A percentile compares a stretch with the other conserved stretches of the same genome.
These are phyloP conservation scores for Grantiella picta DNA, from an alignment of 2,113 vertebrate genomes.

Conservation along the genomic window DNA sequence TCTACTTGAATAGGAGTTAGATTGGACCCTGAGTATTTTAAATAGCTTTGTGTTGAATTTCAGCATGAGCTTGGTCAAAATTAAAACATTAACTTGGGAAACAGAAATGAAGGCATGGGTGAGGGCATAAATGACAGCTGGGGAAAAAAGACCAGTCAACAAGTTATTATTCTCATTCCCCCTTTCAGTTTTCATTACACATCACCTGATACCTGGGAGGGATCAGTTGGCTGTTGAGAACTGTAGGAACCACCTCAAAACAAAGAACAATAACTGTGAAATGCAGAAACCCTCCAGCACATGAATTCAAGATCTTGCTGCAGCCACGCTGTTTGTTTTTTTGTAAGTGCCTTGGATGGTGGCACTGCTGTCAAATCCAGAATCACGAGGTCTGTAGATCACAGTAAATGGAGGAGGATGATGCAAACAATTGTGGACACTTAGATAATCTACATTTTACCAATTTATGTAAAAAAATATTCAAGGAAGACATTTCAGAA, in stretches of 20 bases:
- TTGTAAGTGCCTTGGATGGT: not conserved
- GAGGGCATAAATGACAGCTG: not conserved
- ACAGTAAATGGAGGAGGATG: not conserved
- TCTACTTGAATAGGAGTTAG: not conserved
- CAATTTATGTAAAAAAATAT: not conserved
- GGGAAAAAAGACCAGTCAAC: not conserved
- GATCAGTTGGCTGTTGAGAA: not conserved
- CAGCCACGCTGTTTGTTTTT: not conserved
- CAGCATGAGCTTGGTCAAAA: not conserved
- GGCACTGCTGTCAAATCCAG: not conserved
- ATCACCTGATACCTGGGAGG: not conserved
- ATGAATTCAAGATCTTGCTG: not conserved
- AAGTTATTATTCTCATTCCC: not conserved
- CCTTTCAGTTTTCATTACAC: not conserved
- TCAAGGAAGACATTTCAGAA: not conserved
- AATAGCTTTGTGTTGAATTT: not conserved
- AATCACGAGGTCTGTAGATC: not conserved
- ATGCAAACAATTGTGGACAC: not conserved
- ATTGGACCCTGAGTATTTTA: not conserved
- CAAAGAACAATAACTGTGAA: not conserved
- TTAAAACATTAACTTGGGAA: not conserved
- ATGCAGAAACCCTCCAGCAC: not conserved
- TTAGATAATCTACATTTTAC: not conserved
- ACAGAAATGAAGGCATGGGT: not conserved
- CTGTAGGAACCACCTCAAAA: not conserved